These are phyloP conservation scores for Altica lythri DNA, from an alignment of 2,888 invertebrate species.

Conservation along the genomic window DNA sequence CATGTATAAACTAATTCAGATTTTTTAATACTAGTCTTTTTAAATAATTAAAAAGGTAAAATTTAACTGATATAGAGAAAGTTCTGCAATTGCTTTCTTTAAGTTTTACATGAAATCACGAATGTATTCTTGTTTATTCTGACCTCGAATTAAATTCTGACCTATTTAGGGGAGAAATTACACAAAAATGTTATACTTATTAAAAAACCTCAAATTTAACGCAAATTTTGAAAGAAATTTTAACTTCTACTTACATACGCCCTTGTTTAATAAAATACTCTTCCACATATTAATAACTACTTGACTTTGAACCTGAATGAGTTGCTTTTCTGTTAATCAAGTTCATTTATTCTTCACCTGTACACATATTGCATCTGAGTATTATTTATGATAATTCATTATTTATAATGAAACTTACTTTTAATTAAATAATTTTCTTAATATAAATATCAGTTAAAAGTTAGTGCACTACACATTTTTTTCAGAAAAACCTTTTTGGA, in stretches of 20 bases:
- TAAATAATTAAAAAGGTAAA: too few species aligned
- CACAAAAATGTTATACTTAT: not conserved
- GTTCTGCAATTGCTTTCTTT: constrained; percentile 13
- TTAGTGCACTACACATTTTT: constrained; percentile 27
- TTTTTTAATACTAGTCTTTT: too few species aligned
- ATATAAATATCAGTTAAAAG: constrained; percentile 18
- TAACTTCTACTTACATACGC: constrained; percentile 9
- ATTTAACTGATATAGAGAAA: too few species aligned
- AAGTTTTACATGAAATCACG: not conserved
- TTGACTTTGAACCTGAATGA: constrained; percentile 33
- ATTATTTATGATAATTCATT: not conserved
- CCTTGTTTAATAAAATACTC: constrained; percentile 6
- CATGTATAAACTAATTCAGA: too few species aligned
- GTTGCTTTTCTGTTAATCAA: constrained; percentile 23
- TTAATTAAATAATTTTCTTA: constrained; percentile 15
- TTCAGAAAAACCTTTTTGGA: constrained; percentile 24
- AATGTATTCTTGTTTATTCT: constrained; percentile 6
- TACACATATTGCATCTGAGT: not conserved
- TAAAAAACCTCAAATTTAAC: not conserved
- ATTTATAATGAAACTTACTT: constrained; percentile 17
- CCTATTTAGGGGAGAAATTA: constrained; percentile 11
- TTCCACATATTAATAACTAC: constrained; percentile 17
- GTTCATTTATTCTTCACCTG: constrained; percentile 12
- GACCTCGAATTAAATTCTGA: constrained; percentile 12
- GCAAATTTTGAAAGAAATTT: not conserved